A percentile compares a stretch with the other conserved stretches of the same genome.
Conservation (phyloP, 2,888 invertebrate genomes). For the Beris chalybata region DNA sequence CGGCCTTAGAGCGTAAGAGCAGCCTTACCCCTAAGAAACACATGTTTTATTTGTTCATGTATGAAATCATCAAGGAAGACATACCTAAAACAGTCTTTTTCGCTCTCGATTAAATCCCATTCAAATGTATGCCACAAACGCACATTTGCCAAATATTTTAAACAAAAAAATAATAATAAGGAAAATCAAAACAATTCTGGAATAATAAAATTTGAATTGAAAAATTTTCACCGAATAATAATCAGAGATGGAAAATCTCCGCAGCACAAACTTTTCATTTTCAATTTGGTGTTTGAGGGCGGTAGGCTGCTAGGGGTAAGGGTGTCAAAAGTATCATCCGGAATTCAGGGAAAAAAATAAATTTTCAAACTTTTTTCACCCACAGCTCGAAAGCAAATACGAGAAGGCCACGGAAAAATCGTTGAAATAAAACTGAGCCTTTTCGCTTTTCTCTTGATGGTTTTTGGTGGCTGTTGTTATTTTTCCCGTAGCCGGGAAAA, state of each 20-base stretch:
- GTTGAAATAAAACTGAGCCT: too few relatives aligned
- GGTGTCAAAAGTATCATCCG: conserved; percentile 20
- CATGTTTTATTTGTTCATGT: too few relatives aligned
- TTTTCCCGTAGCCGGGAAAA: conserved; percentile 16
- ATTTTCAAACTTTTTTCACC: background rate
- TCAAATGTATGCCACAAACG: too few relatives aligned
- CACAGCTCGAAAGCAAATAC: background rate
- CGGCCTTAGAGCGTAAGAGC: too few relatives aligned
- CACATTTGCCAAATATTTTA: too few relatives aligned
- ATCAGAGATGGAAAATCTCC: conserved; percentile 27
- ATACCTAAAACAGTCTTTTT: too few relatives aligned
- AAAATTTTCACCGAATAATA: conserved; percentile 28
- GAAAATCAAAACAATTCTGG: background rate
- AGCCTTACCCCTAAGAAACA: too few relatives aligned
- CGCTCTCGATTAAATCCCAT: too few relatives aligned
- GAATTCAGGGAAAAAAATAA: background rate
- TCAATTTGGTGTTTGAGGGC: background rate
- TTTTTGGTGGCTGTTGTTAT: background rate
- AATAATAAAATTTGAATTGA: conserved; percentile 30
- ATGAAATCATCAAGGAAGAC: too few relatives aligned
- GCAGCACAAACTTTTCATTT: conserved; percentile 2
- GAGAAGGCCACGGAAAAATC: too few relatives aligned
- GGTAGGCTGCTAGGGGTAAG: conserved; percentile 1
- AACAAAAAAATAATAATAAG: background rate
- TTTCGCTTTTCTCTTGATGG: too few relatives aligned